Conservation (phyloP, 2,113 vertebrate genomes). For the Noctilio leporinus region DNA sequence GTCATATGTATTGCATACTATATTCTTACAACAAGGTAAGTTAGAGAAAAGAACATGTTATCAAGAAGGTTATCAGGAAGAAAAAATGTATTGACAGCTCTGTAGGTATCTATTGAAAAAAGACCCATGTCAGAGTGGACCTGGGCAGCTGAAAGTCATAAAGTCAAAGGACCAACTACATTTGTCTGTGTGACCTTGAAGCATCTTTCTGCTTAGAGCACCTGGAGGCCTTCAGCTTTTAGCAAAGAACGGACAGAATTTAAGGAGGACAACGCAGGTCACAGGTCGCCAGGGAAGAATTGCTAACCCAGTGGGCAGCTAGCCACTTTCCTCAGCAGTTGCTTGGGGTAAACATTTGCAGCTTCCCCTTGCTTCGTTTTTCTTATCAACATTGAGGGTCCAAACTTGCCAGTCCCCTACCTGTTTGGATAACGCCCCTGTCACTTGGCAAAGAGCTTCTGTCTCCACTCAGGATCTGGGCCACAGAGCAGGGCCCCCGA, state of each 20-base stretch:
- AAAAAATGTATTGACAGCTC: not conserved
- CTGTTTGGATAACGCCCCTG: not conserved
- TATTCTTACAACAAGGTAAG: not conserved
- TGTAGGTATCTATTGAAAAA: not conserved
- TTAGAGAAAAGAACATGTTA: not conserved
- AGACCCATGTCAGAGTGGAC: not conserved
- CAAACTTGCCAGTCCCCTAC: not conserved
- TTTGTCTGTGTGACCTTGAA: too few species aligned
- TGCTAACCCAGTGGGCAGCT: not conserved
- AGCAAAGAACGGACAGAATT: not conserved
- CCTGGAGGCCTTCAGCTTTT: too few species aligned
- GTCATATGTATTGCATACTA: not conserved
- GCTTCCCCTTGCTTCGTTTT: not conserved
- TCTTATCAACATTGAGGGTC: not conserved
- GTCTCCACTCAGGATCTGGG: not conserved
- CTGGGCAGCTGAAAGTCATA: not conserved
- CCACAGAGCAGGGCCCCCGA: accelerated
- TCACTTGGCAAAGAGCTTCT: not conserved
- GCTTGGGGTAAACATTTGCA: not conserved
- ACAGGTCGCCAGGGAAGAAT: not conserved
- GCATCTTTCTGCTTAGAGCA: not conserved
- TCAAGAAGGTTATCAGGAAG: not conserved
- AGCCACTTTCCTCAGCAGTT: not conserved
- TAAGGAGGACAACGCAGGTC: not conserved
- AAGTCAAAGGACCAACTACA: not conserved